A percentile compares a stretch with the other conserved stretches of the same genome.
Conservation (phyloP, 30 jellyfish, hydroid and myxozoan species). For the Haliclystus octoradiatus region DNA sequence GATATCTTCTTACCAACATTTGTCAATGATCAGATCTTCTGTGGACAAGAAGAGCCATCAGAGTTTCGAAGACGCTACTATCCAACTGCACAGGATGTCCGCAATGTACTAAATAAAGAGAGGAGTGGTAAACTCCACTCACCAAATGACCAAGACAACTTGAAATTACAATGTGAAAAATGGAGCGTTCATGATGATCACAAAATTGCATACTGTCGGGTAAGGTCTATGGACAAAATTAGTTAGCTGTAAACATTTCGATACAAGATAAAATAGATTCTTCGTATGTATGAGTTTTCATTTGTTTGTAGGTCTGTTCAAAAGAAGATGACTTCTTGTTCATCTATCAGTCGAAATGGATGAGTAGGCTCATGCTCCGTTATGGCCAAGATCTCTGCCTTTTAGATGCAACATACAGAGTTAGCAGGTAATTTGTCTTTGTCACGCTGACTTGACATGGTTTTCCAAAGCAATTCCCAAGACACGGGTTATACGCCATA, state of each 20-base stretch:
- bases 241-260: too few species aligned
- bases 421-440: conserved; percentile 17
- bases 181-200: conserved; percentile 3
- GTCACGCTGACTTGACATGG: too few species aligned
- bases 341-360: conserved; percentile 20
- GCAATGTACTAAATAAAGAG: conserved; percentile 15
- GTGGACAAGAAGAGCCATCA: conserved; percentile 22
- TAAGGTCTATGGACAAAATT: background rate
- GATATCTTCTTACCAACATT: conserved; percentile 8
- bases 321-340: background rate
- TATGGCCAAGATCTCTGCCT: conserved; percentile 27
- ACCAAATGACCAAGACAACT: conserved; percentile 14
- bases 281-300: too few species aligned
- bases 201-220: conserved; percentile 2
- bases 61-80: conserved; percentile 8
- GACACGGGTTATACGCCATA: too few species aligned
- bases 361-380: conserved; percentile 12
- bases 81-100: conserved; percentile 20
- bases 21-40: conserved; percentile 13
- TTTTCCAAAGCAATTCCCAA: too few species aligned
- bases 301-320: too few species aligned
- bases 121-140: conserved; percentile 2
- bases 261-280: too few species aligned
- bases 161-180: conserved; percentile 11
- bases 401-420: conserved; percentile 26